Base-by-base conservation (phyloP, 2,888 invertebrate genomes). In the Andrena hattorfiana region DNA sequence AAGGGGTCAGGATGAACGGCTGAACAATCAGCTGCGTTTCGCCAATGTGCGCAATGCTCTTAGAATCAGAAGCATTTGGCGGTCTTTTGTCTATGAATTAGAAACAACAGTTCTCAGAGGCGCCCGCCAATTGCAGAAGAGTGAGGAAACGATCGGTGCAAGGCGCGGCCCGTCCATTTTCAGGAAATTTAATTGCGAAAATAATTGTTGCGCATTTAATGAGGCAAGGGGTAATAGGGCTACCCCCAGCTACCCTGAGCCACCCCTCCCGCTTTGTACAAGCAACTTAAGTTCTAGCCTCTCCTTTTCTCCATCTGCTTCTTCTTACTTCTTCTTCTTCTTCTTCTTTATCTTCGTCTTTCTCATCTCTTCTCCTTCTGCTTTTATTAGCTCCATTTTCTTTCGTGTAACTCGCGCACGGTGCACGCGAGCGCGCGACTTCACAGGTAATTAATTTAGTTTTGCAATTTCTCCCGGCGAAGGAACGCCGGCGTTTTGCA, bases 361-460 rank as follows among this genome's bases (percentile, higher is more conserved):
- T 23, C 1, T 2, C 35, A 0, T 7, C 16, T 16, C 42, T 76
- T 79, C 70, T 71, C 73, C 79, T 83, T 78, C 73, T 82, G 83
- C 85, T 85, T 87, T 86, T 87, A 87, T 89, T 83, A 85, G 77
- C 86, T 72, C 70, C 64, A 81, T 80, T 88, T 82, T 86, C 85
- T 73, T 77, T 69, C 85, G 73, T 66, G 77, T 85, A 86, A 83
- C 82, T 74, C 81, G 78, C 77, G 73, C 80, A 68, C 84, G 81
- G 78, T 74, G 71, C 80, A 69, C 85, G 81, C 81, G 77, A 80
- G 77, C 83, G 73, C 81, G 75, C 83, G 79, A 83, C 83, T 89
- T 90, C 87, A 87, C 89, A 89, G 89, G 87, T 92, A 92, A 93
- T 93, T 93, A 92, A 93, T 92, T 92, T 90, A 92, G 88, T 92